A percentile compares a stretch with the other conserved stretches of the same genome.
phyloP scores from a whole-genome alignment of 2,113 vertebrate species.

The Lamprologus callipterus region DNA sequence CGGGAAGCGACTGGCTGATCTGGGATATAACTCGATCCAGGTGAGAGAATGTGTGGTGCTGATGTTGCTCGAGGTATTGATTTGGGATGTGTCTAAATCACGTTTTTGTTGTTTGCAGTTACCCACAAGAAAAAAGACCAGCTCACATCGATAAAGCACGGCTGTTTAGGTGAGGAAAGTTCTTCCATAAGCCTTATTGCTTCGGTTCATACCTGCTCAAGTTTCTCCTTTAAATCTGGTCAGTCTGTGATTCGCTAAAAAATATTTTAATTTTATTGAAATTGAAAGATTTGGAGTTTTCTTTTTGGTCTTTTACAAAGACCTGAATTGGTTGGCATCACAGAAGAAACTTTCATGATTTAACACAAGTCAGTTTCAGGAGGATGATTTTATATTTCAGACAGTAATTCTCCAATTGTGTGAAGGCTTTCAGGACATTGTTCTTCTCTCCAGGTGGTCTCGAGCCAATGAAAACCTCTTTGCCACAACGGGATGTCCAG shows the following conservation, averaged over 20 bases:
- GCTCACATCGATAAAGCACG: conserved; percentile 85
- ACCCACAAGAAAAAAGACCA: conserved; percentile 89
- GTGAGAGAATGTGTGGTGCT: conserved; percentile 47
- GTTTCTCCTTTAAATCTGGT: neutral
- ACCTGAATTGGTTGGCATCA: neutral
- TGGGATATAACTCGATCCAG: conserved; percentile 96
- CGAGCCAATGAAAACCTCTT: conserved; percentile 88
- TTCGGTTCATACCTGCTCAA: neutral
- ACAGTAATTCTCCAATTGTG: neutral
- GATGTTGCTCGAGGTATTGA: neutral
- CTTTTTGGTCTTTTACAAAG: neutral
- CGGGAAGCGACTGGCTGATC: conserved; percentile 92
- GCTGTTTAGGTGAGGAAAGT: conserved; percentile 78
- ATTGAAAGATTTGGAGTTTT: neutral
- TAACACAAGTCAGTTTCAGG: neutral
- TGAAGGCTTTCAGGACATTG: neutral
- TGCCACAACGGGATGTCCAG: conserved; percentile 91
- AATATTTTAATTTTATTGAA: neutral
- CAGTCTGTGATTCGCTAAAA: neutral
- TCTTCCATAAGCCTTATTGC: neutral
- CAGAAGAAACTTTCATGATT: neutral
- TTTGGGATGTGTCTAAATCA: neutral
- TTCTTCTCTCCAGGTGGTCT: conserved; percentile 79
- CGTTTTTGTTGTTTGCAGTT: conserved; percentile 69
- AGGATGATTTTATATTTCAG: neutral